A percentile compares a stretch with the other conserved stretches of the same genome.
Evolutionary conservation across 2,888 invertebrate species (phyloP).

Genomic region (Crocallis elinguaria): DNA sequence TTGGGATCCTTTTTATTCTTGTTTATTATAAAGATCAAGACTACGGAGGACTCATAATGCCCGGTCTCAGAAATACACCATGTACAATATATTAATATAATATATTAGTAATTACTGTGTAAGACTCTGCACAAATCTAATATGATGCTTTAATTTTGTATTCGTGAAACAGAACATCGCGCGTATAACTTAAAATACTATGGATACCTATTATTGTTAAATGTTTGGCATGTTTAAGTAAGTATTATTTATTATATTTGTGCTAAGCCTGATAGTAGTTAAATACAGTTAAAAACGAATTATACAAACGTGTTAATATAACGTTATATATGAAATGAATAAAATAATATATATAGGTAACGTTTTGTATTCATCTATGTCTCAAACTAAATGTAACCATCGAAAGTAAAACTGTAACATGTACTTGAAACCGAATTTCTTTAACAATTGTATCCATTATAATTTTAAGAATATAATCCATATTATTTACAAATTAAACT

Average conservation of each 20-base stretch:
- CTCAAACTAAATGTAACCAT: conserved; percentile 42
- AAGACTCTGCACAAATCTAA: conserved; percentile 58
- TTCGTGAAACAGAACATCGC: neutral
- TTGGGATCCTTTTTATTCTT: too few relatives aligned
- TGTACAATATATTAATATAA: too few relatives aligned
- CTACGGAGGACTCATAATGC: too few relatives aligned
- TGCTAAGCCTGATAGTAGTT: conserved; percentile 28
- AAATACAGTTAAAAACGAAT: too few relatives aligned
- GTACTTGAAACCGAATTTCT: conserved; percentile 63
- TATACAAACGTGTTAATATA: too few relatives aligned
- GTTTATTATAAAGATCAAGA: too few relatives aligned
- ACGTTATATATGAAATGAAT: too few relatives aligned
- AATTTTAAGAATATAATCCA: conserved; percentile 70
- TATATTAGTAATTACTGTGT: conserved; percentile 45
- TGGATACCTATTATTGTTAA: conserved; percentile 26
- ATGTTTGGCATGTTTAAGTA: conserved; percentile 14
- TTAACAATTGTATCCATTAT: conserved; percentile 68
- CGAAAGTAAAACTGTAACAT: conserved; percentile 46
- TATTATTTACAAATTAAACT: conserved; percentile 56
- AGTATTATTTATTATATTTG: conserved; percentile 23
- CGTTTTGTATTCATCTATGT: too few relatives aligned
- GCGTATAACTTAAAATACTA: neutral
- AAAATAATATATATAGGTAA: too few relatives aligned
- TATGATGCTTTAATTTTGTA: conserved; percentile 32
- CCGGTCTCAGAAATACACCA: too few relatives aligned